Conservation (phyloP, 2,797 vertebrate species). For the Heliangelus exortis region DNA sequence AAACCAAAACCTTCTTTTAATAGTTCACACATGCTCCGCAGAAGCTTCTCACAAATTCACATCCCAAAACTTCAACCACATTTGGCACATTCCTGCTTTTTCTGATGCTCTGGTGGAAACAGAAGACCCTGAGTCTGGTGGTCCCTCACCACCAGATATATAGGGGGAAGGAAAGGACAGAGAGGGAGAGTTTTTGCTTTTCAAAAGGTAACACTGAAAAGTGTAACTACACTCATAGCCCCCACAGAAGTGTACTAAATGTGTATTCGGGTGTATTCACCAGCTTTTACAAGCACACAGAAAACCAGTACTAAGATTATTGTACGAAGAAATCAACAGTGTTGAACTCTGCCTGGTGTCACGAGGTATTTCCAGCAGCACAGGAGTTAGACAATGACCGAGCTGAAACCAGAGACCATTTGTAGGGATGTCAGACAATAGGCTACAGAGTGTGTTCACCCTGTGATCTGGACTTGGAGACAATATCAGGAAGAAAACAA, state of each 20-base stretch:
- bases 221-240: fast-evolving
- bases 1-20: background rate
- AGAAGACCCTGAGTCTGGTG: background rate
- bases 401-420: background rate
- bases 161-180: background rate
- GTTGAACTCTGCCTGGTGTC: background rate
- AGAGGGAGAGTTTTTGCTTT: background rate
- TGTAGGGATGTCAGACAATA: background rate
- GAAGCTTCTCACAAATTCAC: background rate
- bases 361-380: background rate
- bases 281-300: fast-evolving
- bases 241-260: background rate
- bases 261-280: background rate
- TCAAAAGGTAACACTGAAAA: background rate
- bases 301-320: background rate
- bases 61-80: background rate
- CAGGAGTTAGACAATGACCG: background rate
- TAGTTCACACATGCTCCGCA: background rate
- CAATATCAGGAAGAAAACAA: background rate
- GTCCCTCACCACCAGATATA: background rate
- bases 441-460: background rate
- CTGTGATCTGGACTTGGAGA: background rate
- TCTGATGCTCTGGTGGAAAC: background rate
- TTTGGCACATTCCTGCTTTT: background rate
- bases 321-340: background rate